Percentiles rank a stretch among this genome's conserved stretches.
Conservation (phyloP, 2,797 vertebrate genomes). For the Pitangus sulphuratus region DNA sequence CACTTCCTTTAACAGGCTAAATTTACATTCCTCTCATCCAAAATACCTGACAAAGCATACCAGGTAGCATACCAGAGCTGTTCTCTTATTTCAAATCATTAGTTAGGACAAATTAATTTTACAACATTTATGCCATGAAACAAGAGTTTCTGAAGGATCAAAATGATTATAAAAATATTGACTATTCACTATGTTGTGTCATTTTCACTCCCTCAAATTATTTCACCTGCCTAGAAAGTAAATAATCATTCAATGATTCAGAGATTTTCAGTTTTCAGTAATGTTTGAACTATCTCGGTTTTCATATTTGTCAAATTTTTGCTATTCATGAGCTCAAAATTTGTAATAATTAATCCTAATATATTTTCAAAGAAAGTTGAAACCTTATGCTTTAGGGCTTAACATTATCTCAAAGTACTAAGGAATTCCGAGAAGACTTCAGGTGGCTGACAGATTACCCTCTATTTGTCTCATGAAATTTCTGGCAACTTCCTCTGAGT, state of each 20-base stretch:
- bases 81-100: not conserved
- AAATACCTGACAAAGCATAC: not conserved
- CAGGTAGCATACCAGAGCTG: accelerated
- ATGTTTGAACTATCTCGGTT: not conserved
- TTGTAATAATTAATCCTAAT: not conserved
- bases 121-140: not conserved
- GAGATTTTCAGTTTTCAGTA: not conserved
- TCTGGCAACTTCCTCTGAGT: not conserved
- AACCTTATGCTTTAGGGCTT: not conserved
- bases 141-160: not conserved
- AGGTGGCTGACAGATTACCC: not conserved
- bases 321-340: not conserved
- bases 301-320: not conserved
- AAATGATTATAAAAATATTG: not conserved
- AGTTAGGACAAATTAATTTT: not conserved
- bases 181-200: not conserved
- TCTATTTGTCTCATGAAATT: not conserved
- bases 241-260: not conserved
- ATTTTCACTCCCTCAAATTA: not conserved
- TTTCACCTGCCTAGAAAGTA: not conserved
- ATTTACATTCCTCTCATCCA: not conserved
- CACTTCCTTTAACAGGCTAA: not conserved
- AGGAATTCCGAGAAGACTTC: constrained; percentile 4
- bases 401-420: not conserved
- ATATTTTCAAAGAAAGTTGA: constrained; percentile 42